Base-by-base conservation (phyloP, 2,113 vertebrate genomes). In the Nothocercus nigrocapillus region DNA sequence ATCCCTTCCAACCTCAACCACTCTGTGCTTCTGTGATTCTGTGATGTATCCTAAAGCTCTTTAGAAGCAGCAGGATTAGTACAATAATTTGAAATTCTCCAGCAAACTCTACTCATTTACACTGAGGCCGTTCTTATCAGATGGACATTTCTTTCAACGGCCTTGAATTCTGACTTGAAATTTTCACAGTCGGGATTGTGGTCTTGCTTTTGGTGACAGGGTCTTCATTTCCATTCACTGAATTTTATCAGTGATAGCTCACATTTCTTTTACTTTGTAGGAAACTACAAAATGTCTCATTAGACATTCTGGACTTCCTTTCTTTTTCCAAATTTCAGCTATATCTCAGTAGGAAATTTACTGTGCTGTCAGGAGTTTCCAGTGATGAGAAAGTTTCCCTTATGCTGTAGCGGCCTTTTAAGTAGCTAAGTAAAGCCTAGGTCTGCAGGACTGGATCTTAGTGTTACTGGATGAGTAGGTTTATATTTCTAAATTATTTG, bases 161-260 rank as follows among this genome's bases (percentile, higher is more conserved):
- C 3, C 28, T 32, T 67, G 44, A 90, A 85, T 9, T 6, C 34
- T 58, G 30, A 24, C 7, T 54, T 63, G 13, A 85, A 72, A 5
- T 21, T 79, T 67, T 49, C 8, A 7, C 32, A 34, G 28, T 44
- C 42, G 44, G 19, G 5, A 2, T 47, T 63, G 4, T 49, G 18
- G 51, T n/a, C 27, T 44, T 70, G 40, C 10, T 63, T 69, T 74
- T 67, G 11, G 10, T 64, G 0, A 0, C n/a, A 5, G 2, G 38
- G 9, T 24, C 5, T 68, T 4, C 47, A 62, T 54, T 66, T 63
- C 22, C 6, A 47, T 70, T 44, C 63, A 40, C 6, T 67, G 5
- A 5, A 84, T 82, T 36, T 59, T 62, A 49, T 19, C 22, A 72
- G 19, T 74, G 51, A 47, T 30, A 63, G 19, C 2, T 18, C 12